Evolutionary conservation across 2,888 invertebrate genomes (phyloP).

Genomic region (Xylocampa areola): DNA sequence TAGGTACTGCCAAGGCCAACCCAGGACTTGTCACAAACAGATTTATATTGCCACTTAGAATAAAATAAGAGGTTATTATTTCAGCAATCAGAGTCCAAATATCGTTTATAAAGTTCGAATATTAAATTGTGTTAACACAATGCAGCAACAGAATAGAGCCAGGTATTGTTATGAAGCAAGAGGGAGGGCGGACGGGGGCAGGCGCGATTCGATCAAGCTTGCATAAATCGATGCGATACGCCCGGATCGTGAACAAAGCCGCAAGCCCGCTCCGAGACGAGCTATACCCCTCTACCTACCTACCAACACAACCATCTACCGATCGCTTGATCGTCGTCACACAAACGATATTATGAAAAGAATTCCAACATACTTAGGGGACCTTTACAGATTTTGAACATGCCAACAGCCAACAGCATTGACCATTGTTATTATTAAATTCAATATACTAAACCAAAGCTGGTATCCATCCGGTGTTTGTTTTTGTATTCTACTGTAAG

Average conservation of each 20-base stretch:
- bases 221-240: conserved; percentile 88
- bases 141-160: conserved; percentile 69
- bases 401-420: conserved; percentile 41
- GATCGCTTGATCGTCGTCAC: conserved; percentile 46
- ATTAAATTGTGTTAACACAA: conserved; percentile 56
- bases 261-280: conserved; percentile 73
- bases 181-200: conserved; percentile 64
- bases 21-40: conserved; percentile 16
- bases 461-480: not conserved
- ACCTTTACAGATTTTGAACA: conserved; percentile 34
- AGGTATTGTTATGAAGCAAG: conserved; percentile 74
- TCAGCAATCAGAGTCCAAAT: conserved; percentile 21
- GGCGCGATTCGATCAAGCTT: conserved; percentile 85
- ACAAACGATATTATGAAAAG: conserved; percentile 53
- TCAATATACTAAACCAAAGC: not conserved
- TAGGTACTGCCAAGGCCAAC: conserved; percentile 6
- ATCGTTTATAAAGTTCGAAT: conserved; percentile 46
- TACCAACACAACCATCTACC: conserved; percentile 46
- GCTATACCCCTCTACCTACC: conserved; percentile 59
- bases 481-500: not conserved
- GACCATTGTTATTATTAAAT: conserved; percentile 22
- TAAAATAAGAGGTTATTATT: conserved; percentile 32
- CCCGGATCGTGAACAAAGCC: conserved; percentile 86
- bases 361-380: conserved; percentile 40
- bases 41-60: conserved; percentile 43